phyloP scores from a whole-genome alignment of 2,888 invertebrate genomes.

The Ophion ventricosus region DNA sequence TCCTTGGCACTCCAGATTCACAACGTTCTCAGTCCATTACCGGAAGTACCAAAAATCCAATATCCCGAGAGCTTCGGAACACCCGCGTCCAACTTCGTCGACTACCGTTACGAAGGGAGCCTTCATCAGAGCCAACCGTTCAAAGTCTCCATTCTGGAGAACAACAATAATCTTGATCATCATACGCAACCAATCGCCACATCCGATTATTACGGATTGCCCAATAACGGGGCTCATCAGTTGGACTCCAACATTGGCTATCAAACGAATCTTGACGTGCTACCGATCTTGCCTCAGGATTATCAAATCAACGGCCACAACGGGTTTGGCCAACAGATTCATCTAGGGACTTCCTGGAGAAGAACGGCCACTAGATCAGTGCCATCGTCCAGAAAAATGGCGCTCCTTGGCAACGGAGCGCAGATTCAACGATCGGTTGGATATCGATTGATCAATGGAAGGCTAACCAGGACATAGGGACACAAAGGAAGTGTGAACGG shows the following conservation, averaged over 20 bases:
- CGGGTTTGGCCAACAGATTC: slow-evolving; percentile 34
- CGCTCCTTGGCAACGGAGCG: slow-evolving; percentile 29
- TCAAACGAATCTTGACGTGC: not conserved
- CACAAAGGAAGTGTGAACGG: slow-evolving; percentile 18
- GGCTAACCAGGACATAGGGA: slow-evolving; percentile 65
- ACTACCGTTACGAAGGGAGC: slow-evolving; percentile 43
- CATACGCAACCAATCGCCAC: slow-evolving; percentile 21
- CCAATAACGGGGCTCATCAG: slow-evolving; percentile 22
- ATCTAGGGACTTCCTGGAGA: slow-evolving; percentile 36
- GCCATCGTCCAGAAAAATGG: slow-evolving; percentile 22
- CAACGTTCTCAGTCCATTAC: slow-evolving; percentile 53
- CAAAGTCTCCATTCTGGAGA: slow-evolving; percentile 67
- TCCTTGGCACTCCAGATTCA: slow-evolving; percentile 54
- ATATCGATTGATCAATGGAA: slow-evolving; percentile 57
- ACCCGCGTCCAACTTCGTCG: slow-evolving; percentile 14
- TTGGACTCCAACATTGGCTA: slow-evolving; percentile 15
- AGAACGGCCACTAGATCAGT: slow-evolving; percentile 48
- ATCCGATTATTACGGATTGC: slow-evolving; percentile 40
- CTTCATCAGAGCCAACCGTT: slow-evolving; percentile 63
- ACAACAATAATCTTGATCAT: slow-evolving; percentile 59
- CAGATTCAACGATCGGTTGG: slow-evolving; percentile 57
- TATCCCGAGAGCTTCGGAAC: slow-evolving; percentile 31
- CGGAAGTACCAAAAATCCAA: slow-evolving; percentile 41
- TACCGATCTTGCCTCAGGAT: slow-evolving; percentile 32
- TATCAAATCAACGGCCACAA: slow-evolving; percentile 22